Evolutionary conservation across 2,797 vertebrate species (phyloP).

Genomic region (Urophycis tenuis): DNA sequence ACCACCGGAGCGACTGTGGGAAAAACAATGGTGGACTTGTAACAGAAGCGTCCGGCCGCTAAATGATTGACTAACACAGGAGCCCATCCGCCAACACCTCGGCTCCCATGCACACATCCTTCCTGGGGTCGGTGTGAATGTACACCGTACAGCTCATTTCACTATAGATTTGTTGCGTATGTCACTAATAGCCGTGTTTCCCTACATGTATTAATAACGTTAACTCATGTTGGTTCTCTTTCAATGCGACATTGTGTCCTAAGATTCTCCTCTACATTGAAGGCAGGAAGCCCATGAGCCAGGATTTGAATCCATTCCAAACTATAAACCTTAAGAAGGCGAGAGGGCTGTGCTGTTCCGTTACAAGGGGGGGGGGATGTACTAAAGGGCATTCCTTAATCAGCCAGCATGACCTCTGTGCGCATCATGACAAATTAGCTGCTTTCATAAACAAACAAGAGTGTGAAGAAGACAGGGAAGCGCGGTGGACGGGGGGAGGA

Average conservation of each 20-base stretch:
- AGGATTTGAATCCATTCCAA: neutral
- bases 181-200: no score
- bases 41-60: conserved; percentile 16
- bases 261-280: neutral
- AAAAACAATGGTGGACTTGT: conserved; percentile 29
- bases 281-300: neutral
- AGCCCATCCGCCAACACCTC: neutral
- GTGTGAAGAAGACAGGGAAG: conserved; percentile 31
- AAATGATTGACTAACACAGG: neutral
- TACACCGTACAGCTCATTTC: neutral
- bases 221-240: neutral
- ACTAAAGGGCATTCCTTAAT: conserved; percentile 28
- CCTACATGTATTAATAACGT: neutral
- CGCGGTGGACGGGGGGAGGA: conserved; percentile 1
- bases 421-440: conserved; percentile 48
- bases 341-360: neutral
- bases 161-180: neutral
- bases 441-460: conserved; percentile 48
- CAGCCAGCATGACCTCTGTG: conserved; percentile 34
- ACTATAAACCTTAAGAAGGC: neutral
- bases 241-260: neutral
- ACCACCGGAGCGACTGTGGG: conserved; percentile 85
- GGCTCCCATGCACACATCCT: neutral
- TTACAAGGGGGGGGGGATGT: neutral
- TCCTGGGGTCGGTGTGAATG: neutral